Base-by-base conservation (phyloP, 2,113 vertebrate genomes). In the Egretta garzetta region DNA sequence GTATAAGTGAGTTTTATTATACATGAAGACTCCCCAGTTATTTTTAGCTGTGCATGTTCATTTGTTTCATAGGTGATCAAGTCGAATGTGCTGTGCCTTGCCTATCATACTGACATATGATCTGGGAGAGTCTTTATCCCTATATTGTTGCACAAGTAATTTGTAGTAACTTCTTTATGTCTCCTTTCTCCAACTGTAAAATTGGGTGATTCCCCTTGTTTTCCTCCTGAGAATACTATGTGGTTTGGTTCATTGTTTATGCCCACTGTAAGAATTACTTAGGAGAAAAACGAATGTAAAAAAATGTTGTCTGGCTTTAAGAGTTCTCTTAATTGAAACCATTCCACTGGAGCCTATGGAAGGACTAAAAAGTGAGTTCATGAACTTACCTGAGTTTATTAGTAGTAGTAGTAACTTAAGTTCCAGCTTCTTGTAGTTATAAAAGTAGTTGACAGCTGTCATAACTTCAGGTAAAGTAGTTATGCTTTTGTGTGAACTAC, bases 241-340 rank as follows among this genome's bases (percentile, higher is more conserved):
- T 2, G 12, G 14, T 70, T 88, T 83, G 22, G 28, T 92, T 86
- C 17, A 26, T 62, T 86, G 67, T 80, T 94, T 74, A 41, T 80
- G n/a, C 76, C 50, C 1, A 4, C 50, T 93, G 58, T 33, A 62
- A 83, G 39, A 89, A 84, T 66, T 70, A 47, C 62, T 67, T 32
- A 13, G 8, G 62, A 49, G 56, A 72, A 76, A 93, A 81, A 7
- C 47, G 55, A 33, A 32, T 47, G n/a, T 33, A 47, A 73, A 92
- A 80, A 95, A 77, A 70, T 14, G 30, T 88, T 70, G 28, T 67
- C 37, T 74, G 43, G 22, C 84, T 94, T 92, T 81, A 80, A 71
- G 73, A 67, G 52, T 86, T 75, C 55, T 66, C 68, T 37, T 96
- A 94, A 91, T 94, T 96, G 80, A 97, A 97, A 91, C 80, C 96